Evolutionary conservation across 2,888 invertebrate species (phyloP).

Genomic region (Himalopsyche anomala): DNA sequence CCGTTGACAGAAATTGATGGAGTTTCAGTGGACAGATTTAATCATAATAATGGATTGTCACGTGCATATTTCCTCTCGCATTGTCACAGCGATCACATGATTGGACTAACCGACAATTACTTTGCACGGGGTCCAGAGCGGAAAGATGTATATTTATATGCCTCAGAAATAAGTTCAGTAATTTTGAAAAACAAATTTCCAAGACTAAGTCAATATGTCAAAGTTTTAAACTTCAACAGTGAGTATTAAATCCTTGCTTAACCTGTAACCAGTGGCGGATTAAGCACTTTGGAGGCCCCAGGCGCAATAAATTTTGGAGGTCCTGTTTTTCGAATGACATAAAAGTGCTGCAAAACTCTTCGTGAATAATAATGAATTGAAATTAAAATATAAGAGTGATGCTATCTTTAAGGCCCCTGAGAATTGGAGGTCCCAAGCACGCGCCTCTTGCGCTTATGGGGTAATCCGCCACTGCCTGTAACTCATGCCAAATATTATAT

Average conservation of each 20-base stretch:
- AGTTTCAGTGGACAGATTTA: constrained; percentile 76
- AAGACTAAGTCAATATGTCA: constrained; percentile 63
- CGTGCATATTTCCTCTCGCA: constrained; percentile 77
- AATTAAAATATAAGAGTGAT: too few species aligned
- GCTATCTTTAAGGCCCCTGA: too few species aligned
- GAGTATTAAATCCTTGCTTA: constrained; percentile 39
- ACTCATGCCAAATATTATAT: not conserved
- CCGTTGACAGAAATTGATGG: constrained; percentile 75
- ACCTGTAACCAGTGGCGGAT: too few species aligned
- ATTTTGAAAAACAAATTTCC: constrained; percentile 66
- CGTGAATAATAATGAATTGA: too few species aligned
- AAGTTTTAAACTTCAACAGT: constrained; percentile 66
- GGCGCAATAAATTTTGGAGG: too few species aligned
- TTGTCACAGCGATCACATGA: constrained; percentile 78
- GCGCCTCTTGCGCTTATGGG: too few species aligned
- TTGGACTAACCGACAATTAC: constrained; percentile 70
- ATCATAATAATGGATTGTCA: constrained; percentile 71
- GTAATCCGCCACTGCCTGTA: too few species aligned
- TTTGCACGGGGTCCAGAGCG: constrained; percentile 69
- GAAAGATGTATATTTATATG: constrained; percentile 53
- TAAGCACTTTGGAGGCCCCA: too few species aligned
- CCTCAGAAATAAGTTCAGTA: constrained; percentile 66
- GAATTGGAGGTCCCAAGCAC: too few species aligned
- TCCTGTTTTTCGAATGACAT: too few species aligned
- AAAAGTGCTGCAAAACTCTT: too few species aligned